Percentiles rank a stretch among this genome's conserved stretches.
Conservation (phyloP, 2,113 vertebrate genomes). For the Callopanchax toddi region DNA sequence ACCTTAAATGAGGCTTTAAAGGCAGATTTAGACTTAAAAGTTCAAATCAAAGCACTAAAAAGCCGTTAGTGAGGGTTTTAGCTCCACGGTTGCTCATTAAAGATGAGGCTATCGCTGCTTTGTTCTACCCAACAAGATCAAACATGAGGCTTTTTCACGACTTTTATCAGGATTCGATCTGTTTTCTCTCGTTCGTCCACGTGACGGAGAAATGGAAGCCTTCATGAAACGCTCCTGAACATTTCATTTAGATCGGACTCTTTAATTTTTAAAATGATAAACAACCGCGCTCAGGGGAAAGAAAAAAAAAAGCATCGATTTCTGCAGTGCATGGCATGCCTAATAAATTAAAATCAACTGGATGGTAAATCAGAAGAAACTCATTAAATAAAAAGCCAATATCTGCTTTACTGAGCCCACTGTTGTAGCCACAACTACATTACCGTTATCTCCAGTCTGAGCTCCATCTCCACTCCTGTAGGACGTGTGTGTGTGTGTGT, state of each 20-base stretch:
- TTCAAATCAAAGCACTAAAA: neutral
- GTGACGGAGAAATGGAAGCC: constrained; percentile 8
- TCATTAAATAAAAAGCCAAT: constrained; percentile 51
- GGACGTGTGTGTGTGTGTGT: no score
- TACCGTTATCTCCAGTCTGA: constrained; percentile 20
- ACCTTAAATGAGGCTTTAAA: constrained; percentile 25
- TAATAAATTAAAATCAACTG: constrained; percentile 41
- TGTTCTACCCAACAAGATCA: neutral
- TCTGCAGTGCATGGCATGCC: constrained; percentile 10
- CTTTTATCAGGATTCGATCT: neutral
- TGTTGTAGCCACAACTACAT: constrained; percentile 18
- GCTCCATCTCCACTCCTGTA: constrained; percentile 27
- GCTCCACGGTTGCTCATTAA: no score
- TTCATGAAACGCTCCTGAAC: neutral
- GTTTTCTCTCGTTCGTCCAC: neutral
- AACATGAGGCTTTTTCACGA: neutral
- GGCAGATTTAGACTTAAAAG: neutral
- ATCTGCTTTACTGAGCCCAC: constrained; percentile 16
- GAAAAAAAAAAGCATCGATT: constrained; percentile 14
- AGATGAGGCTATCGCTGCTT: no score
- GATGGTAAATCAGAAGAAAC: constrained; percentile 49
- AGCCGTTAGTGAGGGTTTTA: neutral
- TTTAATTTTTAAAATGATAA: constrained; percentile 37
- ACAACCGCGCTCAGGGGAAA: constrained; percentile 30
- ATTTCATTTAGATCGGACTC: constrained; percentile 26